Percentiles rank a stretch among this genome's conserved stretches.
phyloP scores from a whole-genome alignment of 2,797 vertebrate species.

The Chlorospingus flavigularis region DNA sequence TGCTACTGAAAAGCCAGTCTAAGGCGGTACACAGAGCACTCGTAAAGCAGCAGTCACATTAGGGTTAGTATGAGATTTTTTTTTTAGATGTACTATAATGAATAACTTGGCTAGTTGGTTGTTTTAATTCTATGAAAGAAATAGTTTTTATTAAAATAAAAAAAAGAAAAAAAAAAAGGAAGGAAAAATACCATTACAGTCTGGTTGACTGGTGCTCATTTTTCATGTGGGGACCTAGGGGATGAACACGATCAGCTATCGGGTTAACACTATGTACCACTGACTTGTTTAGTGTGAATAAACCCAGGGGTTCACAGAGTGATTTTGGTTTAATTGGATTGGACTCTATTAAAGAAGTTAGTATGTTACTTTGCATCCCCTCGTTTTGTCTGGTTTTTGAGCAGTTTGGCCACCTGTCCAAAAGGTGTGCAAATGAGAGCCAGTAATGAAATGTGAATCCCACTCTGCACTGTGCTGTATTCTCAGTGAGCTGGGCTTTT shows the following conservation, averaged over 20 bases:
- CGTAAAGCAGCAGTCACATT: slow-evolving; percentile 81
- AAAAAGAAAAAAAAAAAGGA: background rate
- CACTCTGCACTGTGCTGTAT: background rate
- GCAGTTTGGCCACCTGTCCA: slow-evolving; percentile 52
- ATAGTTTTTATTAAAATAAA: slow-evolving; percentile 78
- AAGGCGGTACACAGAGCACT: slow-evolving; percentile 76
- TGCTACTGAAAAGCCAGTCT: slow-evolving; percentile 80
- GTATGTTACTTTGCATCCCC: slow-evolving; percentile 72
- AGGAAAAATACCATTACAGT: slow-evolving; percentile 67
- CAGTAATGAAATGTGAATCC: slow-evolving; percentile 13
- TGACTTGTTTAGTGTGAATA: slow-evolving; percentile 65
- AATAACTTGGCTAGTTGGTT: slow-evolving; percentile 79
- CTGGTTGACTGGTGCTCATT: slow-evolving; percentile 66
- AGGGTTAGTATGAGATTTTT: slow-evolving; percentile 79
- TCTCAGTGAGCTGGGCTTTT: slow-evolving; percentile 19
- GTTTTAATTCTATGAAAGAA: slow-evolving; percentile 80
- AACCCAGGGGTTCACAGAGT: slow-evolving; percentile 69
- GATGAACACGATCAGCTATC: slow-evolving; percentile 7
- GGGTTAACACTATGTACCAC: slow-evolving; percentile 54
- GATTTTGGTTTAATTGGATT: slow-evolving; percentile 73
- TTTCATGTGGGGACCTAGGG: slow-evolving; percentile 51
- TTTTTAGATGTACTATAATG: slow-evolving; percentile 81
- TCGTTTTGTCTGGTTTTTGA: slow-evolving; percentile 72
- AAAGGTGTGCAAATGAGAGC: slow-evolving; percentile 58
- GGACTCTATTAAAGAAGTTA: slow-evolving; percentile 82